Evolutionary conservation across 2,113 vertebrate genomes (phyloP), one percentile per base, ranked within the genome.

Genomic region (Callopanchax toddi): DNA sequence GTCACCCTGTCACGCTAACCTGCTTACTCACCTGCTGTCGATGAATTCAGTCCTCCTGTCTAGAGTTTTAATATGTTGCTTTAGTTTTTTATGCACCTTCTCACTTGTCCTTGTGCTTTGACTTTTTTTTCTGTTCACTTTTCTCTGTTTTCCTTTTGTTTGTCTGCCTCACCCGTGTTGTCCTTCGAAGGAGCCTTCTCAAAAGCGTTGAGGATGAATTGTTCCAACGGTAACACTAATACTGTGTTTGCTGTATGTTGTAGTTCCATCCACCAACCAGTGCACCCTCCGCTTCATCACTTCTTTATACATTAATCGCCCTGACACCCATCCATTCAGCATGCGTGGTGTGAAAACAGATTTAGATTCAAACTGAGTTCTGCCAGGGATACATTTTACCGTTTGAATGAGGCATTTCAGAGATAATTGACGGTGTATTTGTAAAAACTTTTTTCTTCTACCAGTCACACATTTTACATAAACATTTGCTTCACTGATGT

Each of bases 201-300:
- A 90, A 92, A 93, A 93, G 92, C 70, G 91, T 94, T 89, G 92
- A 93, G 86, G 90, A 93, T 40, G 91, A 94, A 76, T 94, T 94
- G 80, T 92, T 93, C 77, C 89, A 92, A 92, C 90, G 91, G 92
- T 94, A 94, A 92, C 86, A 58, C 82, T 87, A 85, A 89, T 81
- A 60, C 66, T 78, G 43, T 73, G 53, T 82, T 60, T 71, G 44
- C 53, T 72, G 54, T 76, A 32, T 11, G 12, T 32, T 32, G 43
- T 49, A 32, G 25, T 59, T 20, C 21, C 3, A 37, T 11, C 16
- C 52, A 5, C 54, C 70, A 63, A 32, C 74, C 81, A 39, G 11
- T 18, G 63, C 53, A 26, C 46, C 32, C 61, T 43, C 54, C 25
- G n/a, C 58, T 51, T 9, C 2, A 5, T 68, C 60, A 34, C 63